Evolutionary conservation across 2,113 vertebrate species (phyloP).

Genomic region (Microtus oregoni): DNA sequence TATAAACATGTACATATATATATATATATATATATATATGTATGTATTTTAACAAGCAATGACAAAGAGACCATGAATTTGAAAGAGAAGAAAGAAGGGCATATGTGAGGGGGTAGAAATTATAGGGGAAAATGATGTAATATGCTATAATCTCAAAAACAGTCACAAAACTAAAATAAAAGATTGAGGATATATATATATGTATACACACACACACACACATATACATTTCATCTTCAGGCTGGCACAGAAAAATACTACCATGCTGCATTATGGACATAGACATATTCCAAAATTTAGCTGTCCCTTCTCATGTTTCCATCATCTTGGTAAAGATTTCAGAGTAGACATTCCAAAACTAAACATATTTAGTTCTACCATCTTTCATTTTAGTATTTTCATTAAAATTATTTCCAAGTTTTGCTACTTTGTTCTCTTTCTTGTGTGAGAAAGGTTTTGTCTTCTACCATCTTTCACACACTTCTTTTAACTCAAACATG

Average conservation of each 20-base stretch:
- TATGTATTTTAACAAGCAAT: not conserved
- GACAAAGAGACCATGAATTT: not conserved
- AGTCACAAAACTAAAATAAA: not conserved
- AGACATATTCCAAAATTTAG: not conserved
- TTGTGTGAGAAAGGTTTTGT: not conserved
- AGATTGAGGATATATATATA: not conserved
- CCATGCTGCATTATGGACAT: not conserved
- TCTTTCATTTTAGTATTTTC: not conserved
- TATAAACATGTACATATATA: no score
- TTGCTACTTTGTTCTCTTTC: not conserved
- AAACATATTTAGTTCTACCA: not conserved
- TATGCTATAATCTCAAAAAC: not conserved
- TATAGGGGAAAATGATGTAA: not conserved
- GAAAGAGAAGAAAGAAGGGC: not conserved
- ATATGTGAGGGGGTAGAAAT: not conserved
- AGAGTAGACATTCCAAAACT: not conserved
- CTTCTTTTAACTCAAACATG: not conserved
- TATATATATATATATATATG: no score
- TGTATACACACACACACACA: not conserved
- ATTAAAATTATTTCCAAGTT: not conserved
- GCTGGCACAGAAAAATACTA: fast-evolving
- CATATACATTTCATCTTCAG: no score
- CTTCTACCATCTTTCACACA: not conserved
- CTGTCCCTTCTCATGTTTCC: not conserved
- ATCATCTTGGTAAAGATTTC: not conserved